Conservation (phyloP, 2,113 vertebrate species). For the Indicator indicator region DNA sequence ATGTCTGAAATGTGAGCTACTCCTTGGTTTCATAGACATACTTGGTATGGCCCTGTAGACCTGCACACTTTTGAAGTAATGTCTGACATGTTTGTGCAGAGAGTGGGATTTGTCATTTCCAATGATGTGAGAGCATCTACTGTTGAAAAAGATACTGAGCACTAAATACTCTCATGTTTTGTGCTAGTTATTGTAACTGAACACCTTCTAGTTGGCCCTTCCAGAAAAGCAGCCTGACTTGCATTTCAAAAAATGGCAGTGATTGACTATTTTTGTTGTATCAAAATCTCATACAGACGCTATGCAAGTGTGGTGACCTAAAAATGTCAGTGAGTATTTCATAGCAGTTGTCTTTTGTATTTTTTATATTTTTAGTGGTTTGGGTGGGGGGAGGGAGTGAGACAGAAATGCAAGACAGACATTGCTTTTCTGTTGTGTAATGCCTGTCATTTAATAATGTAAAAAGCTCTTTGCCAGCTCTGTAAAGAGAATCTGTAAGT, state of each 20-base stretch:
- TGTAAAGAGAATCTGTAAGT: neutral
- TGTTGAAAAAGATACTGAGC: neutral
- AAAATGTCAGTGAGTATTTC: conserved; percentile 42
- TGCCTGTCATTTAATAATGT: neutral
- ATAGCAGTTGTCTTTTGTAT: neutral
- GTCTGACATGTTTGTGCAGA: neutral
- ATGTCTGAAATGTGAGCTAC: neutral
- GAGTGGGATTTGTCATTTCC: neutral
- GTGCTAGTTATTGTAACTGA: neutral
- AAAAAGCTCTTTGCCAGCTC: neutral
- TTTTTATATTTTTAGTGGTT: neutral
- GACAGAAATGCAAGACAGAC: neutral
- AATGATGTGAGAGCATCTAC: neutral
- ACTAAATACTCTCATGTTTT: neutral
- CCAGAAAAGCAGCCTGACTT: neutral
- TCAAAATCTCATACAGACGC: neutral
- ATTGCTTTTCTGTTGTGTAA: neutral
- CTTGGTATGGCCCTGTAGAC: neutral
- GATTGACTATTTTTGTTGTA: neutral
- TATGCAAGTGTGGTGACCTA: conserved; percentile 26
- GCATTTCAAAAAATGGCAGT: neutral
- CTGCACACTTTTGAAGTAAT: neutral
- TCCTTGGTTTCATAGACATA: neutral
- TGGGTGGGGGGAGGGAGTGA: neutral
- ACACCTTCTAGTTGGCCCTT: neutral